Conservation (phyloP, 2,888 invertebrate species). For the Yponomeuta cagnagella region DNA sequence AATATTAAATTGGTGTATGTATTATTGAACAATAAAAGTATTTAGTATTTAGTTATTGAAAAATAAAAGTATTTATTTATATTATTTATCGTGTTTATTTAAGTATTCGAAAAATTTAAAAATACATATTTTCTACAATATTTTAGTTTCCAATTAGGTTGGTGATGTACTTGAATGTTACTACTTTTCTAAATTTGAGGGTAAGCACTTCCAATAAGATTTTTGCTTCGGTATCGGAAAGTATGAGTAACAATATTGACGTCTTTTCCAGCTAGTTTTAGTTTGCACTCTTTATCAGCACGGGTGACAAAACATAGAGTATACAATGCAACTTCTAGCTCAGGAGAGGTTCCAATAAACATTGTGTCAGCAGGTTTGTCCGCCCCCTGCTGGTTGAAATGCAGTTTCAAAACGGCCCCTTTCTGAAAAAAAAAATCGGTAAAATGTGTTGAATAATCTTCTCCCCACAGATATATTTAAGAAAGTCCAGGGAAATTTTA, state of each 20-base stretch:
- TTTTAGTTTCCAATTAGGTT: no score
- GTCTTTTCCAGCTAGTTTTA: conserved; percentile 81
- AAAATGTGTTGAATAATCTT: background rate
- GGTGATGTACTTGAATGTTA: no score
- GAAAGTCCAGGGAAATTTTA: no score
- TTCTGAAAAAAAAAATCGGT: conserved; percentile 73
- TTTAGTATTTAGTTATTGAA: no score
- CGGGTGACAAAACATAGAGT: conserved; percentile 89
- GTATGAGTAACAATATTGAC: conserved; percentile 85
- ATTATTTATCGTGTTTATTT: no score
- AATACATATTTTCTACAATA: no score
- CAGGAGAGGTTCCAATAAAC: conserved; percentile 92
- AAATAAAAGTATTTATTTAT: no score
- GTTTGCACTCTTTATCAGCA: conserved; percentile 83
- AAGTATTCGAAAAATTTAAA: no score
- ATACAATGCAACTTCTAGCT: conserved; percentile 92
- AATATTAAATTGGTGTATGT: no score
- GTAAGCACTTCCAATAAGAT: conserved; percentile 87
- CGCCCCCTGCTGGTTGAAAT: conserved; percentile 81
- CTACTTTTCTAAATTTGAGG: conserved; percentile 79
- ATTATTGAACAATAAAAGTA: no score
- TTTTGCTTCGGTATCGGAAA: conserved; percentile 84
- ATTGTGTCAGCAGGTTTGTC: conserved; percentile 86
- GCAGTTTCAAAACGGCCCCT: conserved; percentile 83
- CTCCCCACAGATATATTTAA: no score